Percentiles rank a stretch among this genome's conserved stretches.
Conservation (phyloP, 2,888 invertebrate genomes). For the Dicyrtoma fusca region DNA sequence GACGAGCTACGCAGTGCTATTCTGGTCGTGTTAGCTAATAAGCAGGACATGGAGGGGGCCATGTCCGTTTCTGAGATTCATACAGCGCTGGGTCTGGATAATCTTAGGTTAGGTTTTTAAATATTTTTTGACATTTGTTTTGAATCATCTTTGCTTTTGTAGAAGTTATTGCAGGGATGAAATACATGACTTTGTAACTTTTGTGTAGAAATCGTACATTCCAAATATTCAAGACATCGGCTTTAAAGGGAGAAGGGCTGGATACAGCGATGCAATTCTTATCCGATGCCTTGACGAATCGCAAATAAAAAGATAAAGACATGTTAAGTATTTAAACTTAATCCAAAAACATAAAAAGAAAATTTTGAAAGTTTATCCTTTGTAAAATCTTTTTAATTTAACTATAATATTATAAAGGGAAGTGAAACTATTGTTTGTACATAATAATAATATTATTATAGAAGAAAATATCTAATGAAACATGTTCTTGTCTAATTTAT, state of each 20-base stretch:
- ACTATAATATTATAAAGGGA: neutral
- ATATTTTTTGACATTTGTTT: no score
- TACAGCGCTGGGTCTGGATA: slow-evolving; percentile 41
- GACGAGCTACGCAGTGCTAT: slow-evolving; percentile 96
- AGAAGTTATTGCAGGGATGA: no score
- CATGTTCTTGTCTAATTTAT: no score
- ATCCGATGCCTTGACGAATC: slow-evolving; percentile 83
- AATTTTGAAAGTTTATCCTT: slow-evolving; percentile 23
- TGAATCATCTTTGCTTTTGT: no score
- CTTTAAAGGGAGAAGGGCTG: slow-evolving; percentile 95
- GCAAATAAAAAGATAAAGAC: slow-evolving; percentile 68
- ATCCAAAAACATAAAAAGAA: neutral
- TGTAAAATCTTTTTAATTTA: slow-evolving; percentile 11
- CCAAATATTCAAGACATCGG: slow-evolving; percentile 99
- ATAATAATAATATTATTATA: slow-evolving; percentile 2
- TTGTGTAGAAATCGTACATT: slow-evolving; percentile 92
- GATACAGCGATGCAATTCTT: slow-evolving; percentile 99
- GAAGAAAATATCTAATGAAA: neutral
- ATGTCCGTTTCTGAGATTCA: slow-evolving; percentile 84
- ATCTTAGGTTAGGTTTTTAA: slow-evolving; percentile 35
- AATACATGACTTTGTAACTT: no score
- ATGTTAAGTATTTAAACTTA: neutral
- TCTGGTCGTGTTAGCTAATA: slow-evolving; percentile 95
- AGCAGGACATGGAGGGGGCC: slow-evolving; percentile 98
- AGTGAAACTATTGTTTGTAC: slow-evolving; percentile 26